phyloP scores from a whole-genome alignment of 2,113 vertebrate species.

The Rhabdornis inornatus region DNA sequence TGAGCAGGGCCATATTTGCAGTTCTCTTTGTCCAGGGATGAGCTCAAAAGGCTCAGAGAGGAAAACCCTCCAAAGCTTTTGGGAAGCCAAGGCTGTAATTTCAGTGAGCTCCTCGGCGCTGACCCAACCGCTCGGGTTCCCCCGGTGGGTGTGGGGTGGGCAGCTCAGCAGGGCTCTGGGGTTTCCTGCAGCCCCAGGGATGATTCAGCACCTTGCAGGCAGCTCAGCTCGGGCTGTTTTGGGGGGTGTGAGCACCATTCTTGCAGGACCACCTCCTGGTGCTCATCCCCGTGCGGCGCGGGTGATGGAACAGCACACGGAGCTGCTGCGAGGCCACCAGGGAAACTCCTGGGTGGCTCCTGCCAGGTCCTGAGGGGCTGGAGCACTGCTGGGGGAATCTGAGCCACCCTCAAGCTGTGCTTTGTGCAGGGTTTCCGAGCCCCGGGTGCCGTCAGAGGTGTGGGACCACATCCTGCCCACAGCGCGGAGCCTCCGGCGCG shows the following conservation, averaged over 20 bases:
- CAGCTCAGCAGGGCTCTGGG: background rate
- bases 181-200: background rate
- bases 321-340: background rate
- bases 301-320: accelerated
- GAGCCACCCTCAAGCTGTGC: accelerated
- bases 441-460: background rate
- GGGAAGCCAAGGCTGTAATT: background rate
- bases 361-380: background rate
- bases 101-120: background rate
- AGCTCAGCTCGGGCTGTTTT: background rate
- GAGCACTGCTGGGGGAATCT: background rate
- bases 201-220: slow-evolving; percentile 12
- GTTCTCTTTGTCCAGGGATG: background rate
- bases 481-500: accelerated
- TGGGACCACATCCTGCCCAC: slow-evolving; percentile 25
- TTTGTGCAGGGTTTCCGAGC: background rate
- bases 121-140: background rate
- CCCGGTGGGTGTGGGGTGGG: background rate
- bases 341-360: background rate
- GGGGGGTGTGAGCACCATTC: background rate
- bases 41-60: background rate
- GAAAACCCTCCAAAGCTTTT: background rate
- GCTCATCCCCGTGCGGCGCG: accelerated
- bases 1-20: background rate
- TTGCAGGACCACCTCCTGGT: background rate